Base-by-base conservation (phyloP, 2,797 vertebrate species). In the Gobionotothen gibberifrons region DNA sequence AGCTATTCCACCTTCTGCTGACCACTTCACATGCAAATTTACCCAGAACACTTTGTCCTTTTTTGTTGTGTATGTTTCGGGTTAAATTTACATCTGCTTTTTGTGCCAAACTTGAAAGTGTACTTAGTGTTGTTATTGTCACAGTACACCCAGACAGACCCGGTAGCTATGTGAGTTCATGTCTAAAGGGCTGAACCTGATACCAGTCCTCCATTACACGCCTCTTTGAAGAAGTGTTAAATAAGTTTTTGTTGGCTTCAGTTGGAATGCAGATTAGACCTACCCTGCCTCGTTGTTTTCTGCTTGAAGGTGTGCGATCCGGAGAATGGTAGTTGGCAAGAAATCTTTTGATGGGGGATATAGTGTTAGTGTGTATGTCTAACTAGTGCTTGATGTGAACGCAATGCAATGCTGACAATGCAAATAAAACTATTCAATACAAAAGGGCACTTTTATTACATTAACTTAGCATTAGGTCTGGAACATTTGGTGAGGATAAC, bases 221-320 rank as follows among this genome's bases (percentile, higher is more conserved):
- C 77, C 62, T 76, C 61, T 73, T 74, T 89, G 70, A 65, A 54
- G 78, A 78, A 47, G 4, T n/a, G 47, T 87, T 76, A 74, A 68
- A 83, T 85, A 78, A 76, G 55, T 78, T 64, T 79, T 74, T 47
- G 71, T 47, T 61, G 54, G 9, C 79, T 60, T 76, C 66, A 69
- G 69, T 57, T 69, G 76, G 85, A 84, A 84, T 87, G 85, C 77
- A 73, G 78, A 89, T 83, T 53, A 79, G 78, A 83, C 74, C 48
- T 74, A 68, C 75, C 69, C 62, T 70, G 49, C 74, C 44, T 74
- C 6, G 8, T 65, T 43, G 51, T 79, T 78, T 76, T 75, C 53
- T 72, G 32, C 46, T 70, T 5, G 16, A 74, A 75, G 68, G 59
- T 76, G 65, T 79, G 54, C 54, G 32, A 72, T 58, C 52, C 39